Evolutionary conservation across 2,888 invertebrate genomes (phyloP), one percentile per base, ranked within the genome.

Genomic region (Nemapogon koenigi): DNA sequence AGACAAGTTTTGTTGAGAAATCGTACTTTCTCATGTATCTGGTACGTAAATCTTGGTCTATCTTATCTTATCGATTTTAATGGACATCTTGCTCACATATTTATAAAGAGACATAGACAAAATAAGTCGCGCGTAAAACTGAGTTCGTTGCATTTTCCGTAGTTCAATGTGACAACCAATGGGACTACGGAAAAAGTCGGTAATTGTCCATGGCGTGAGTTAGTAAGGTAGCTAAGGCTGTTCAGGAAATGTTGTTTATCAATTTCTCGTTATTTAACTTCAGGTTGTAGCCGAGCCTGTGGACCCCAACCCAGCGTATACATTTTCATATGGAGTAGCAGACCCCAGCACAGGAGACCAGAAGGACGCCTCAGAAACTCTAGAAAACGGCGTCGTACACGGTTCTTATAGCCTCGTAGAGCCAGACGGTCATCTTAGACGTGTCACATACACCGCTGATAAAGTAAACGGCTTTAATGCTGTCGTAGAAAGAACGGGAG

Each of bases 381-480:
- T 81, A 16, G 73, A 79, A 57, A 76, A 81, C 53, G 81, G 81
- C 37, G 79, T 81, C 7, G 78, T 81, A 13, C 80, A 80, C 51
- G 81, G 81, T 43, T 70, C 72, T 10, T 81, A 81, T 60, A 80
- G 80, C 52, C 59, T 81, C 42, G 78, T 79, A 18, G 80, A 81
- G 42, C 81, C 81, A 2, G 81, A 81, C 45, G 81, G 81, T 25
- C 78, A 80, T 49, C 43, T 81, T 1, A 55, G 81, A 28, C 61
- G 69, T 45, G 81, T 81, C 33, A 78, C 80, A 10, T 81, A 81
- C 58, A 81, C 80, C n/a, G 80, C 81, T 1, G 81, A 81, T 47
- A 71, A 79, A 35, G 49, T 79, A 41, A 78, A 81, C 47, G 81
- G 81, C 0, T 81, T 81, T 60, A 80, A 80, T 46, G 81, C 81